Evolutionary conservation across 2,888 invertebrate genomes (phyloP).

Genomic region (Drosophila silvestris): DNA sequence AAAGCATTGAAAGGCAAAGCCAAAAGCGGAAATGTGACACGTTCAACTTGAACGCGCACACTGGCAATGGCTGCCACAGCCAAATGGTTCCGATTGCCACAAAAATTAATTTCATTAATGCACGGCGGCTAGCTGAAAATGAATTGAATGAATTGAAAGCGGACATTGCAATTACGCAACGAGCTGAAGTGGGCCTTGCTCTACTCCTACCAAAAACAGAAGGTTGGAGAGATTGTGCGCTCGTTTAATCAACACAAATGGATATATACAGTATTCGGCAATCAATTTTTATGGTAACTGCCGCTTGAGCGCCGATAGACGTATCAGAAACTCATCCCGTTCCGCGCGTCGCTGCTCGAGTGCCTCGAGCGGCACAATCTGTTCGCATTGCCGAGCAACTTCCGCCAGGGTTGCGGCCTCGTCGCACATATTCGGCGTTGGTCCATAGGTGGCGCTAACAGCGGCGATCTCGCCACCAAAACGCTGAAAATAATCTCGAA

Average conservation of each 20-base stretch:
- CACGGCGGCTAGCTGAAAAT: constrained; percentile 55
- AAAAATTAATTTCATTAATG: constrained; percentile 81
- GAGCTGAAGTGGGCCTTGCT: neutral
- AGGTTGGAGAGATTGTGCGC: neutral
- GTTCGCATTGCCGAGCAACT: constrained; percentile 90
- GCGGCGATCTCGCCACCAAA: constrained; percentile 87
- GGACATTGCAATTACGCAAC: constrained; percentile 47
- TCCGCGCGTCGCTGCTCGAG: constrained; percentile 90
- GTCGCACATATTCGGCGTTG: constrained; percentile 89
- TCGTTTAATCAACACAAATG: constrained; percentile 67
- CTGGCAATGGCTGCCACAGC: constrained; percentile 27
- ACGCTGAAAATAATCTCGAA: constrained; percentile 87
- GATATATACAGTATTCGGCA: constrained; percentile 33
- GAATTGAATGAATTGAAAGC: constrained; percentile 53
- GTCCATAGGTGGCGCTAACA: constrained; percentile 91
- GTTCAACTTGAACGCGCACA: constrained; percentile 53
- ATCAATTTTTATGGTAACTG: constrained; percentile 86
- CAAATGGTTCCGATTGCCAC: constrained; percentile 70
- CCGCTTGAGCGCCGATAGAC: constrained; percentile 91
- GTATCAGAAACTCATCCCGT: constrained; percentile 93
- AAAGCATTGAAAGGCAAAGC: constrained; percentile 24
- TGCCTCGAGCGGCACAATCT: constrained; percentile 90
- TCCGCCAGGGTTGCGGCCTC: constrained; percentile 89
- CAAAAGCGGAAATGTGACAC: constrained; percentile 74
- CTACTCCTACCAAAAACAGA: neutral